phyloP scores from a whole-genome alignment of 2,113 vertebrate genomes.

The Nipponia nippon region DNA sequence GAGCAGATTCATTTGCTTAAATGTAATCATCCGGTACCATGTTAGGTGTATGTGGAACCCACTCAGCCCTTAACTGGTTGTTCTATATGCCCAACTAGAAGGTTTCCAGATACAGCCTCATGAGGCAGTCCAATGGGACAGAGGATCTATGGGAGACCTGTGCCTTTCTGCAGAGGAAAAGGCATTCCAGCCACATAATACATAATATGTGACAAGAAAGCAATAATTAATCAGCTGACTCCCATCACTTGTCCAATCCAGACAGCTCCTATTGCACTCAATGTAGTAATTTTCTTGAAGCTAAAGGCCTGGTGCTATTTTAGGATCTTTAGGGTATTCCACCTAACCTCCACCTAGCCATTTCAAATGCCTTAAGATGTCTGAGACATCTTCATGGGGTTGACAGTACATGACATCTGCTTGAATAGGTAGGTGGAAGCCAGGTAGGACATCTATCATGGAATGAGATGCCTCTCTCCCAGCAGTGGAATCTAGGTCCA shows the following conservation, averaged over 20 bases:
- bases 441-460: neutral
- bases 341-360: neutral
- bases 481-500: neutral
- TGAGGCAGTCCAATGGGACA: neutral
- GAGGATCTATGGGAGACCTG: neutral
- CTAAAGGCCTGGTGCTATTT: neutral
- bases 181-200: neutral
- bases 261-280: neutral
- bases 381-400: neutral
- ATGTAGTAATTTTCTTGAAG: neutral
- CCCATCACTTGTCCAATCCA: neutral
- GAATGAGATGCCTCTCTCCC: neutral
- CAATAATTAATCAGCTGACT: neutral
- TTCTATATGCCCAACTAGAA: neutral
- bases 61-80: neutral
- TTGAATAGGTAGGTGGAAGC: neutral
- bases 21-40: neutral
- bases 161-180: neutral
- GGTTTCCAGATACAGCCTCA: neutral
- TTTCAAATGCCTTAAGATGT: neutral
- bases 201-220: neutral
- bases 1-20: neutral
- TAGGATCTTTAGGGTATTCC: neutral
- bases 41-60: accelerated
- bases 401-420: neutral